A percentile compares a stretch with the other conserved stretches of the same genome.
These are phyloP conservation scores for Drosophila lacicola DNA, from an alignment of 2,888 invertebrate species.

Conservation along the genomic window DNA sequence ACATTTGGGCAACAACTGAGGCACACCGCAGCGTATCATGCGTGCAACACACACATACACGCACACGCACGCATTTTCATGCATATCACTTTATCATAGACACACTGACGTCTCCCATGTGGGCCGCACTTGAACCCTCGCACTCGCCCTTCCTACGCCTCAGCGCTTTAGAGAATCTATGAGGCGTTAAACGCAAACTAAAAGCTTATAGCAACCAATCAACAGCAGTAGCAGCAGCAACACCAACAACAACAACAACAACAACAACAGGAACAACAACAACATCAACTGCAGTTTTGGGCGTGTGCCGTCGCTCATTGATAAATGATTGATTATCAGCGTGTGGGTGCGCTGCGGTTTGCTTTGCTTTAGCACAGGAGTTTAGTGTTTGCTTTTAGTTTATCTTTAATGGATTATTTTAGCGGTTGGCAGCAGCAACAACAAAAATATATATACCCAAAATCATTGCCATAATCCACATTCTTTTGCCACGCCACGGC, in stretches of 20 bases:
- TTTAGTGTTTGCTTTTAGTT: constrained; percentile 78
- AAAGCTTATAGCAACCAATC: constrained; percentile 68
- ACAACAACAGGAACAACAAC: constrained; percentile 4
- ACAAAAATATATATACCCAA: constrained; percentile 35
- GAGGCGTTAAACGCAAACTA: constrained; percentile 80
- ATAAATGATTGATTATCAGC: constrained; percentile 78
- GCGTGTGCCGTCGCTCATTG: constrained; percentile 73
- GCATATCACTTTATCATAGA: constrained; percentile 63
- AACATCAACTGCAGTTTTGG: constrained; percentile 56
- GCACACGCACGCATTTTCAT: background rate
- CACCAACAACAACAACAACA: constrained; percentile 19
- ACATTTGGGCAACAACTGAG: constrained; percentile 47
- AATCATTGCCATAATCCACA: constrained; percentile 70
- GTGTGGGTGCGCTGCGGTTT: constrained; percentile 73
- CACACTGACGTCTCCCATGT: constrained; percentile 54
- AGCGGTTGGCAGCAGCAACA: constrained; percentile 63
- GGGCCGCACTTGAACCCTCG: constrained; percentile 23
- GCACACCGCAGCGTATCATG: constrained; percentile 59
- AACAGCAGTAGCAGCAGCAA: constrained; percentile 39
- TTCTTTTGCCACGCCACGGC: constrained; percentile 43
- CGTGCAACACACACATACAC: constrained; percentile 46
- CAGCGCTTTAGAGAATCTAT: constrained; percentile 70
- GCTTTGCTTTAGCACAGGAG: constrained; percentile 69
- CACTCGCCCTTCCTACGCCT: constrained; percentile 21
- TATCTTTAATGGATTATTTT: constrained; percentile 79